These are phyloP conservation scores for Halocynthia aurantium DNA, from an alignment of 23 tunicate species.

Conservation along the genomic window DNA sequence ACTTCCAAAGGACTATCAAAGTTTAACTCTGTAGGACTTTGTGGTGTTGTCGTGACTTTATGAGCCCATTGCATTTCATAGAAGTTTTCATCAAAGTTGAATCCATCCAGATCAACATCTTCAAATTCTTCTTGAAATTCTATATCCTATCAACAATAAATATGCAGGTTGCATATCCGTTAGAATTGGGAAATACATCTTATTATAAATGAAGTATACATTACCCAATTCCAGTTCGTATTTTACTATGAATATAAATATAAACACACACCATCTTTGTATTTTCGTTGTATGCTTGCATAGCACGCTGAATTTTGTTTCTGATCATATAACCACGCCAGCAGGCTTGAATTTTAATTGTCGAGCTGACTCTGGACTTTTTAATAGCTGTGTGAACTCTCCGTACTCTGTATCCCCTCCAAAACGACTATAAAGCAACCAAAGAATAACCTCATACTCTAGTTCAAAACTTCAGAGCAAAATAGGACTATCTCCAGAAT, in stretches of 20 bases:
- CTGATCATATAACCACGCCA: conserved; percentile 66
- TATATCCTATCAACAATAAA: too few species aligned
- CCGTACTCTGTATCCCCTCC: conserved; percentile 21
- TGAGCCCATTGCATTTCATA: conserved; percentile 68
- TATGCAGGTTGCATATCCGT: too few species aligned
- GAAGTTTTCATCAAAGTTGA: conserved; percentile 57
- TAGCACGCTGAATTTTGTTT: conserved; percentile 38
- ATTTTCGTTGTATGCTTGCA: conserved; percentile 33
- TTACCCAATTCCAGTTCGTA: background rate
- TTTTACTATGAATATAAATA: background rate
- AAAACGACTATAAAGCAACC: conserved; percentile 17
- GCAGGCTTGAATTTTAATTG: conserved; percentile 41
- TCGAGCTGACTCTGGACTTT: conserved; percentile 9
- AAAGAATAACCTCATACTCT: background rate
- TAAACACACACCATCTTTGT: background rate
- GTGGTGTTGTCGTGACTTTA: background rate
- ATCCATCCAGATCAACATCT: conserved; percentile 54
- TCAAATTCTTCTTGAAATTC: conserved; percentile 31
- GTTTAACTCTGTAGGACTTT: too few species aligned
- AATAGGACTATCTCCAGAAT: too few species aligned
- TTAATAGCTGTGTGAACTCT: background rate
- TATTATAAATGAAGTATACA: too few species aligned
- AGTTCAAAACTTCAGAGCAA: background rate
- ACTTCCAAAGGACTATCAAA: background rate
- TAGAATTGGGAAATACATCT: too few species aligned